These are phyloP conservation scores for Hypocryptadius cinnamomeus DNA, from an alignment of 2,113 vertebrate genomes.

Conservation along the genomic window DNA sequence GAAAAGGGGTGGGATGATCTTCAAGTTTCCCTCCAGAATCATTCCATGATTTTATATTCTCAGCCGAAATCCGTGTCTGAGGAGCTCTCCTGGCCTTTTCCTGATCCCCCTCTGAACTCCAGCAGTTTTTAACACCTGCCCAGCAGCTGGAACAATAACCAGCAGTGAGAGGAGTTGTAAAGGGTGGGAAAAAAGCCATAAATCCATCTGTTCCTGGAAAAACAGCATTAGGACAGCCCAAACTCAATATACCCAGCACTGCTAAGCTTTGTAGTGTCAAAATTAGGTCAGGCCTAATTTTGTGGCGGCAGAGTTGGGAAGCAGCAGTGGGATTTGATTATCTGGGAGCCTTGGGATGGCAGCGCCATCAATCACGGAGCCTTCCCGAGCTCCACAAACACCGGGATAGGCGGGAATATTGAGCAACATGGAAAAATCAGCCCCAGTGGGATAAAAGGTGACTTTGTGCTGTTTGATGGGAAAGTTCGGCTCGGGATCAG, in stretches of 20 bases:
- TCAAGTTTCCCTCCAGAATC: background rate
- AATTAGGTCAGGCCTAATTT: background rate
- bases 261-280: background rate
- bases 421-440: background rate
- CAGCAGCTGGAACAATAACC: background rate
- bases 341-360: background rate
- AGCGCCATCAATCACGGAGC: background rate
- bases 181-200: background rate
- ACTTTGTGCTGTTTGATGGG: background rate
- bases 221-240: background rate
- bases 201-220: background rate
- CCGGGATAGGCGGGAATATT: background rate
- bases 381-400: background rate
- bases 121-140: background rate
- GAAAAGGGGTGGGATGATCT: accelerated
- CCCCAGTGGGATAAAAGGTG: background rate
- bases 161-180: background rate
- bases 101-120: background rate
- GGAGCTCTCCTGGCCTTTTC: background rate
- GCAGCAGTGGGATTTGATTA: background rate
- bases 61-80: background rate
- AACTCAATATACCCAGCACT: background rate
- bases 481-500: accelerated
- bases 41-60: background rate
- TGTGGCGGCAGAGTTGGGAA: background rate